A percentile compares a stretch with the other conserved stretches of the same genome.
Evolutionary conservation across 1,140 invertebrate genomes (phyloP).

Genomic region (Drosophila virilis): DNA sequence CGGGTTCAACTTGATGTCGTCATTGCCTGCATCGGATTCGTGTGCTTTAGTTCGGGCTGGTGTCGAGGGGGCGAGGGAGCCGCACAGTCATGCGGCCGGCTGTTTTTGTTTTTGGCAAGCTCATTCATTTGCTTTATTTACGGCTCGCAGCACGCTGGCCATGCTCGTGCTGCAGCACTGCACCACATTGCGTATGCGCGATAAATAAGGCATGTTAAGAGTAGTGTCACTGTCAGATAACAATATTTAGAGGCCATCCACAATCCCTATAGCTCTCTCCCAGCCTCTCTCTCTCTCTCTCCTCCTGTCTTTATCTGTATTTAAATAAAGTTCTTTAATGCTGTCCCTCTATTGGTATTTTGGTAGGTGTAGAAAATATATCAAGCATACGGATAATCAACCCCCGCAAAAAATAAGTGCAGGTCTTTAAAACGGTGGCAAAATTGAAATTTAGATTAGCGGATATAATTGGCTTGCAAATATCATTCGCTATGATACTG

Average conservation of each 20-base stretch:
- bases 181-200: constrained; percentile 51
- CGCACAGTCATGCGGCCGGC: constrained; percentile 14
- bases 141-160: neutral
- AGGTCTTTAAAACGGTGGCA: too few relatives aligned
- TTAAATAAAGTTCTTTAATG: neutral
- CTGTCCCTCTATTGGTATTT: too few relatives aligned
- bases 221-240: constrained; percentile 62
- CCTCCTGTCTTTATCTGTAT: neutral
- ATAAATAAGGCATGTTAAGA: constrained; percentile 49
- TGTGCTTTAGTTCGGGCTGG: neutral
- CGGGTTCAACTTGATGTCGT: constrained; percentile 15
- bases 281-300: neutral
- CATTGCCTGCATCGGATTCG: constrained; percentile 7
- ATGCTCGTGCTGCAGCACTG: constrained; percentile 17
- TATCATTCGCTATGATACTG: too few relatives aligned
- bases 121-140: constrained; percentile 33
- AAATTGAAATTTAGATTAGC: too few relatives aligned
- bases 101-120: constrained; percentile 37
- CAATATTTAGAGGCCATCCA: constrained; percentile 44
- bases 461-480: too few relatives aligned
- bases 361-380: too few relatives aligned
- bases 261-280: neutral
- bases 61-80: neutral
- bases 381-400: too few relatives aligned
- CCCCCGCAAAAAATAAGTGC: too few relatives aligned